Conservation (phyloP, 1,140 invertebrate genomes). For the Teleopsis dalmanni region DNA sequence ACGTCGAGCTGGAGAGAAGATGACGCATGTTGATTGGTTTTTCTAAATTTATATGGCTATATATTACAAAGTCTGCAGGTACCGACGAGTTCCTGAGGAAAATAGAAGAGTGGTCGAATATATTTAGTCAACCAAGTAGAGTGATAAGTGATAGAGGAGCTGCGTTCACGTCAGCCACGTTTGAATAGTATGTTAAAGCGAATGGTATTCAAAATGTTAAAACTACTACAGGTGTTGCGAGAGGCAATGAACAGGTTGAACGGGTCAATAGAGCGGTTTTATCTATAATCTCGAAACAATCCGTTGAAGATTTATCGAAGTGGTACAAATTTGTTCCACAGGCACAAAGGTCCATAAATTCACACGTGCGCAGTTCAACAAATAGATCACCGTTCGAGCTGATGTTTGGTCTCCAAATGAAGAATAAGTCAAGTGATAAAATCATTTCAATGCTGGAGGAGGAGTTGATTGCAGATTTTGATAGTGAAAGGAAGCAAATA, state of each 20-base stretch:
- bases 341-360: neutral
- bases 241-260: too few species aligned
- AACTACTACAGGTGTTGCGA: too few species aligned
- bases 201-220: too few species aligned
- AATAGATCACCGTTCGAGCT: too few species aligned
- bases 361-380: neutral
- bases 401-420: neutral
- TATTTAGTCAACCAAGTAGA: too few species aligned
- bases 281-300: too few species aligned
- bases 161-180: neutral
- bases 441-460: neutral
- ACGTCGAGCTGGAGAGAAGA: slow-evolving; percentile 23
- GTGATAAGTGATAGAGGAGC: slow-evolving; percentile 24
- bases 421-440: too few species aligned
- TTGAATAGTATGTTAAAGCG: neutral
- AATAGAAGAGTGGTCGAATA: slow-evolving; percentile 36
- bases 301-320: neutral
- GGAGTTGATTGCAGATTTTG: neutral
- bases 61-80: too few species aligned
- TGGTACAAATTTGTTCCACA: neutral
- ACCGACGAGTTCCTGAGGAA: too few species aligned
- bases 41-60: too few species aligned
- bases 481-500: neutral
- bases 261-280: too few species aligned
- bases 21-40: slow-evolving; percentile 36